Evolutionary conservation across 2,113 vertebrate species (phyloP).

Genomic region (Ellobius talpinus): DNA sequence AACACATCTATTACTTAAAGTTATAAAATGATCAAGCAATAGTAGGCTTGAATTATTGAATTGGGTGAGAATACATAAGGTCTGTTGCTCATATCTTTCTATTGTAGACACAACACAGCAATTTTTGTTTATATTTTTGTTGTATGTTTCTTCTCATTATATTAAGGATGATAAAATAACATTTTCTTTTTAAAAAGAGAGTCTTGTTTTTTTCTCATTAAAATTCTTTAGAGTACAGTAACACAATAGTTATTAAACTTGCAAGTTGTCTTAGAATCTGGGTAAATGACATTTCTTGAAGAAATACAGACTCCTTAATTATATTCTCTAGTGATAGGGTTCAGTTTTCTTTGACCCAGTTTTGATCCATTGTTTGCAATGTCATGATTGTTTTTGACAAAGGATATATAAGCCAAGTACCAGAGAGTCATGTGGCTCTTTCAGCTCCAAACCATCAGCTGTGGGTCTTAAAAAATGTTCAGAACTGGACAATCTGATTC

Average conservation of each 20-base stretch:
- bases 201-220: neutral
- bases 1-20: neutral
- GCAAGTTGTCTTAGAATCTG: neutral
- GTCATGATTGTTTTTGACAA: conserved; percentile 36
- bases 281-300: conserved; percentile 43
- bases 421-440: neutral
- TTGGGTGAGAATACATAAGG: neutral
- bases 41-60: neutral
- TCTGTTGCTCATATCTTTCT: neutral
- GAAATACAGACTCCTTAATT: conserved; percentile 52
- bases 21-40: neutral
- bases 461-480: neutral
- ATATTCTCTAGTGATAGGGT: conserved; percentile 8
- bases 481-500: neutral
- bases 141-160: neutral
- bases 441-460: neutral
- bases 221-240: conserved; percentile 20
- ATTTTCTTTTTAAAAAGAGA: neutral
- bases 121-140: neutral
- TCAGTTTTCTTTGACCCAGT: conserved; percentile 8
- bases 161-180: neutral
- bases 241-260: conserved; percentile 35
- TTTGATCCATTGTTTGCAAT: conserved; percentile 32
- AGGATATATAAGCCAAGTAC: neutral
- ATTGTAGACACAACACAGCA: neutral